A percentile compares a stretch with the other conserved stretches of the same genome.
These are phyloP conservation scores for Nebria brevicollis DNA, from an alignment of 2,888 invertebrate genomes.

Conservation along the genomic window DNA sequence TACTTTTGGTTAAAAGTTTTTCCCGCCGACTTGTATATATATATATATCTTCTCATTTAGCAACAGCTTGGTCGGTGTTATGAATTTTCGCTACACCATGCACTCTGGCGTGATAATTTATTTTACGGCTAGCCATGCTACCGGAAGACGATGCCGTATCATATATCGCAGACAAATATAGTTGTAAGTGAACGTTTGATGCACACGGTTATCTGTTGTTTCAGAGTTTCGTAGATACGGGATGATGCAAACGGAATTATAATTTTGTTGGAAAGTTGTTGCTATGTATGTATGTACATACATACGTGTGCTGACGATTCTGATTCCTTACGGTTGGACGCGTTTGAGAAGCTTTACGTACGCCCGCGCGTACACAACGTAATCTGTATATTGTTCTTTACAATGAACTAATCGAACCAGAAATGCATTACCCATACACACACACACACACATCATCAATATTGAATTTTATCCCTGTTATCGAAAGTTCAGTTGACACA, in stretches of 20 bases:
- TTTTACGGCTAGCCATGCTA: slow-evolving; percentile 21
- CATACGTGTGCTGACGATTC: slow-evolving; percentile 20
- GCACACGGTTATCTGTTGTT: not conserved
- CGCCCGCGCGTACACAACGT: not conserved
- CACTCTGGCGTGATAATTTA: slow-evolving; percentile 42
- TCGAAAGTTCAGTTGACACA: not conserved
- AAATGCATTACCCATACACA: slow-evolving; percentile 34
- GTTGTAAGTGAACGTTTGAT: no score
- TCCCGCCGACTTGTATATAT: slow-evolving; percentile 47
- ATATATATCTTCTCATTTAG: slow-evolving; percentile 48
- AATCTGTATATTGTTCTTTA: slow-evolving; percentile 43
- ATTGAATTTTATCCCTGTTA: slow-evolving; percentile 3
- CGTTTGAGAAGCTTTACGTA: slow-evolving; percentile 27
- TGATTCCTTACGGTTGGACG: slow-evolving; percentile 33
- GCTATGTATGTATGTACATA: not conserved
- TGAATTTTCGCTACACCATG: slow-evolving; percentile 27
- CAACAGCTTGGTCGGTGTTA: slow-evolving; percentile 24
- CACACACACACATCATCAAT: not conserved
- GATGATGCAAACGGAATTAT: slow-evolving; percentile 11
- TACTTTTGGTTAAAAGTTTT: slow-evolving; percentile 48
- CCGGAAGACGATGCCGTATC: no score
- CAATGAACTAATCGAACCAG: slow-evolving; percentile 37
- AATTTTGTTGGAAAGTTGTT: slow-evolving; percentile 15
- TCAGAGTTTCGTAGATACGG: slow-evolving; percentile 5
- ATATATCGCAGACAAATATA: no score